phyloP scores from a whole-genome alignment of 2,113 vertebrate genomes.

The Corythoichthys intestinalis region DNA sequence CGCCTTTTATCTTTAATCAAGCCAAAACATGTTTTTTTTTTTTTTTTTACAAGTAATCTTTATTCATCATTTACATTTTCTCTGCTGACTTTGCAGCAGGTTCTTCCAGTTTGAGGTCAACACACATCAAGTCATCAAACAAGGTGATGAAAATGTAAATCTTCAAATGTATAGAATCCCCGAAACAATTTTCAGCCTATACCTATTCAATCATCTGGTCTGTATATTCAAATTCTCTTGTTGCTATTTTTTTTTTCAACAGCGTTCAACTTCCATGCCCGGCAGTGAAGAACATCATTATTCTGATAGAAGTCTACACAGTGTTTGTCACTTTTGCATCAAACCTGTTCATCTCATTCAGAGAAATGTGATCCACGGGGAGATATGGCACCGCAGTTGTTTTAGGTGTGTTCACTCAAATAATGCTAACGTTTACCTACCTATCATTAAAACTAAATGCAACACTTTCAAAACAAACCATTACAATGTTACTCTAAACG shows the following conservation, averaged over 20 bases:
- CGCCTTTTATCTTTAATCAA: neutral
- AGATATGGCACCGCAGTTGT: constrained; percentile 84
- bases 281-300: neutral
- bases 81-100: constrained; percentile 62
- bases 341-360: constrained; percentile 85
- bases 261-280: constrained; percentile 30
- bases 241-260: constrained; percentile 24
- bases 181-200: constrained; percentile 22
- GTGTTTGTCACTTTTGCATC: constrained; percentile 61
- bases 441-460: neutral
- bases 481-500: no score
- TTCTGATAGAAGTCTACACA: constrained; percentile 43
- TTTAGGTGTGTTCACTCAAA: constrained; percentile 75
- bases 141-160: constrained; percentile 34
- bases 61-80: constrained; percentile 23
- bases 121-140: constrained; percentile 25
- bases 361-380: constrained; percentile 77
- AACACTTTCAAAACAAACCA: no score
- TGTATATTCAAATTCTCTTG: neutral
- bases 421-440: neutral
- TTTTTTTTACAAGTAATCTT: neutral
- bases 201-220: neutral
- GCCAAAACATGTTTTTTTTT: neutral
- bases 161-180: constrained; percentile 2
- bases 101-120: constrained; percentile 56